A percentile compares a stretch with the other conserved stretches of the same genome.
phyloP scores from a whole-genome alignment of 2,888 invertebrate species.

The Limenitis camilla region DNA sequence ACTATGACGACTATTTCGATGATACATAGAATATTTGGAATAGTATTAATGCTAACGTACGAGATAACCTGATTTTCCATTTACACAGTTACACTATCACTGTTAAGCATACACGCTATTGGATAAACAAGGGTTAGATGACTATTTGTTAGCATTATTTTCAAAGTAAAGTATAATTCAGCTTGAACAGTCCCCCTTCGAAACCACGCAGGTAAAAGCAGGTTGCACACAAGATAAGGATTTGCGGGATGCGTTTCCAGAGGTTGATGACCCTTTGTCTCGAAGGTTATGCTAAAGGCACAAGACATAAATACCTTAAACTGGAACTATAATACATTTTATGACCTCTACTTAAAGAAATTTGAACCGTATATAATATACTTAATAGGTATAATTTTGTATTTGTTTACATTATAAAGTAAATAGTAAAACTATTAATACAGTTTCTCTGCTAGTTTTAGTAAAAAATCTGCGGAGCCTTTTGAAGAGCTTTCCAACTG shows the following conservation, averaged over 20 bases:
- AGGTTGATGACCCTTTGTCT: constrained; percentile 55
- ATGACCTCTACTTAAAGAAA: too few species aligned
- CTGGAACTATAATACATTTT: neutral
- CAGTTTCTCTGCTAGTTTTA: constrained; percentile 3
- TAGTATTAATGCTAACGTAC: constrained; percentile 12
- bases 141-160: too few species aligned
- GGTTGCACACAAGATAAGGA: constrained; percentile 45
- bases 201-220: constrained; percentile 1
- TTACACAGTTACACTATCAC: constrained; percentile 20
- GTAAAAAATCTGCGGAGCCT: constrained; percentile 5
- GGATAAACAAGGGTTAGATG: constrained; percentile 1
- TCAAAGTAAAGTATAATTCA: neutral
- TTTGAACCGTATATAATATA: too few species aligned
- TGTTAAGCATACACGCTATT: constrained; percentile 9
- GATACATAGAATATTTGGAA: constrained; percentile 2
- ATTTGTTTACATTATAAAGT: too few species aligned
- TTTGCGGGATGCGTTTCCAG: constrained; percentile 58
- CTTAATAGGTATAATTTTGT: too few species aligned
- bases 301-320: constrained; percentile 24
- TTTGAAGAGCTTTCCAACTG: constrained; percentile 13
- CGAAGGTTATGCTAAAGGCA: constrained; percentile 54
- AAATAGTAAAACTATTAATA: neutral
- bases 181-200: constrained; percentile 2
- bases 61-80: constrained; percentile 23
- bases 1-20: neutral